phyloP scores from a whole-genome alignment of 2,113 vertebrate species.

The Hippocampus mohnikei region DNA sequence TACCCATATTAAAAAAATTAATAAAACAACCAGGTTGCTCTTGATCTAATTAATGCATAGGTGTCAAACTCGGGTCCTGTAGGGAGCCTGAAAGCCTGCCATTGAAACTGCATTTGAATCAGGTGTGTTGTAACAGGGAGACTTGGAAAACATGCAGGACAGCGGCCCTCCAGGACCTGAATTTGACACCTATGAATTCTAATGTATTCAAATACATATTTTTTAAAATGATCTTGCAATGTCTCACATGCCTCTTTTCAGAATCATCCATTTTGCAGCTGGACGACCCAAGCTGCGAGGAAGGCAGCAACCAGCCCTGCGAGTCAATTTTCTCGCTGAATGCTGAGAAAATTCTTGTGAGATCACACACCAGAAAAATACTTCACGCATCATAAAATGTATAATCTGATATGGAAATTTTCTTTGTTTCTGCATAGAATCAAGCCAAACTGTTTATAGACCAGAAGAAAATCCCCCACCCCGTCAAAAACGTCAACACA shows the following conservation, averaged over 20 bases:
- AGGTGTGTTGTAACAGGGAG: too few relatives aligned
- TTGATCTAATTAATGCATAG: too few relatives aligned
- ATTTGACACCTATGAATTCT: too few relatives aligned
- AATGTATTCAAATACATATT: not conserved
- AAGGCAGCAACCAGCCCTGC: conserved; percentile 81
- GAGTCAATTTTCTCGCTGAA: conserved; percentile 88
- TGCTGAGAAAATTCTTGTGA: conserved; percentile 93
- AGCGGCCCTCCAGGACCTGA: too few relatives aligned
- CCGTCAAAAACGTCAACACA: conserved; percentile 83
- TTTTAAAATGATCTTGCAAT: not conserved
- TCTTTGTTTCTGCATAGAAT: conserved; percentile 69
- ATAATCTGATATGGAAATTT: not conserved
- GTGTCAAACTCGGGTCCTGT: too few relatives aligned
- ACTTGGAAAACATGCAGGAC: too few relatives aligned
- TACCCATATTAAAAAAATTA: too few relatives aligned
- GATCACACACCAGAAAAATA: conserved; percentile 16
- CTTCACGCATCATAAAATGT: not conserved
- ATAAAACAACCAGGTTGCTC: too few relatives aligned
- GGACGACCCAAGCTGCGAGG: conserved; percentile 86
- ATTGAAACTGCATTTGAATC: too few relatives aligned
- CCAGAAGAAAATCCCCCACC: conserved; percentile 92
- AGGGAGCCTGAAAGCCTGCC: too few relatives aligned
- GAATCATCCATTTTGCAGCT: conserved; percentile 87
- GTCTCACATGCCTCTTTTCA: conserved; percentile 48
- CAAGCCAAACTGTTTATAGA: conserved; percentile 91